A percentile compares a stretch with the other conserved stretches of the same genome.
phyloP scores from a whole-genome alignment of 1,140 invertebrate species.

The Drosophila nannoptera region DNA sequence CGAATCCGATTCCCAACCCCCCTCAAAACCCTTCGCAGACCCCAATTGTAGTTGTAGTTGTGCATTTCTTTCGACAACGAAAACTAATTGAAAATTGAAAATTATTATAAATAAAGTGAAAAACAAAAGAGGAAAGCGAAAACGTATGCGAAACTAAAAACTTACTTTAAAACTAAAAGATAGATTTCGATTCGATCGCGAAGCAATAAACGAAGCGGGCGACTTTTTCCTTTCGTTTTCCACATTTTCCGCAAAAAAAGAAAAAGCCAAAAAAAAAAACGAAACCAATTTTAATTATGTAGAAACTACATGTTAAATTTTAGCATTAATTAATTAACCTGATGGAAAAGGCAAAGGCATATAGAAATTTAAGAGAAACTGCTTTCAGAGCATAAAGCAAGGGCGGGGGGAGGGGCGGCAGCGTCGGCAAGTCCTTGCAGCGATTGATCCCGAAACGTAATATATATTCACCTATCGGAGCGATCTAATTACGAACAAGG shows the following conservation, averaged over 20 bases:
- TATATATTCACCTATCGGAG: too few relatives aligned
- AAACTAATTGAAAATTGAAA: slow-evolving; percentile 65
- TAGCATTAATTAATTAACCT: slow-evolving; percentile 58
- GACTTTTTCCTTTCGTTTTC: slow-evolving; percentile 11
- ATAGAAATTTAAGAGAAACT: neutral
- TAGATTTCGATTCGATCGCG: too few relatives aligned
- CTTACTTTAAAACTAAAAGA: slow-evolving; percentile 6
- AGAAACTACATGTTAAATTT: slow-evolving; percentile 75
- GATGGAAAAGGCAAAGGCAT: slow-evolving; percentile 1
- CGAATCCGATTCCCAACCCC: too few relatives aligned
- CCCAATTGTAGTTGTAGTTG: slow-evolving; percentile 54
- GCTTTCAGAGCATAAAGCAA: too few relatives aligned
- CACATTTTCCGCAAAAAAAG: neutral
- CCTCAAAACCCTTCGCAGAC: slow-evolving; percentile 33
- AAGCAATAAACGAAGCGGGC: slow-evolving; percentile 48
- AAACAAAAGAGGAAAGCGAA: slow-evolving; percentile 17
- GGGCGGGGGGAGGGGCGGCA: too few relatives aligned
- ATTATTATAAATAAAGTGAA: slow-evolving; percentile 27
- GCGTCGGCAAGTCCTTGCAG: too few relatives aligned
- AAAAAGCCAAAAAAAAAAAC: too few relatives aligned
- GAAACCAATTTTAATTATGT: slow-evolving; percentile 72
- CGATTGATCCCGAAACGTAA: too few relatives aligned
- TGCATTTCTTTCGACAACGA: slow-evolving; percentile 65
- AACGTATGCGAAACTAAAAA: slow-evolving; percentile 22
- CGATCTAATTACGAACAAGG: too few relatives aligned